Evolutionary conservation across 2,113 vertebrate species (phyloP).

Genomic region (Centropristis striata): DNA sequence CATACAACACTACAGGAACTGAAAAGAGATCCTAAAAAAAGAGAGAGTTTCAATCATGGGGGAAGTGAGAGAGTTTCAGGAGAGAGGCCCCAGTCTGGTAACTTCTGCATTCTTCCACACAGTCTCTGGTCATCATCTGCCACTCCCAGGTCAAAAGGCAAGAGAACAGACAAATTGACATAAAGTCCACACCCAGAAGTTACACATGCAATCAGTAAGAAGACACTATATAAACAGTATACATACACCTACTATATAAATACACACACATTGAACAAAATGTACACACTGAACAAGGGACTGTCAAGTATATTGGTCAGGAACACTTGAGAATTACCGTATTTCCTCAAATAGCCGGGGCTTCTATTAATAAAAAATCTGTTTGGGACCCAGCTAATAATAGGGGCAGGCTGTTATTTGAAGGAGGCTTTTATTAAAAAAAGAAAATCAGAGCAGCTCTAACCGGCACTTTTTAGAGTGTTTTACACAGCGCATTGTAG

Average conservation of each 20-base stretch:
- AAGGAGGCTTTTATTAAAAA: too few species aligned
- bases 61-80: conserved; percentile 38
- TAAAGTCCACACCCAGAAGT: conserved; percentile 25
- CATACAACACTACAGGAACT: background rate
- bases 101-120: conserved; percentile 55
- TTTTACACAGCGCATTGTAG: too few species aligned
- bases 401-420: too few species aligned
- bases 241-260: background rate
- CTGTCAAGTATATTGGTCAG: background rate
- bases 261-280: background rate
- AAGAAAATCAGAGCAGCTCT: too few species aligned
- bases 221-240: background rate
- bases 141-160: conserved; percentile 69
- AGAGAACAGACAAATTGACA: conserved; percentile 8
- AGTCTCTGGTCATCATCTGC: conserved; percentile 30
- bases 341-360: too few species aligned
- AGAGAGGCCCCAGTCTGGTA: background rate
- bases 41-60: conserved; percentile 1
- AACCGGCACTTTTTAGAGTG: too few species aligned
- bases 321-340: too few species aligned
- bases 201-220: conserved; percentile 24
- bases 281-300: background rate
- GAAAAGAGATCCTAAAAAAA: background rate
- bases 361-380: too few species aligned
- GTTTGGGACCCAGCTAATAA: too few species aligned